Conservation (phyloP, 2,888 invertebrate species). For the Drosophila phalerata region DNA sequence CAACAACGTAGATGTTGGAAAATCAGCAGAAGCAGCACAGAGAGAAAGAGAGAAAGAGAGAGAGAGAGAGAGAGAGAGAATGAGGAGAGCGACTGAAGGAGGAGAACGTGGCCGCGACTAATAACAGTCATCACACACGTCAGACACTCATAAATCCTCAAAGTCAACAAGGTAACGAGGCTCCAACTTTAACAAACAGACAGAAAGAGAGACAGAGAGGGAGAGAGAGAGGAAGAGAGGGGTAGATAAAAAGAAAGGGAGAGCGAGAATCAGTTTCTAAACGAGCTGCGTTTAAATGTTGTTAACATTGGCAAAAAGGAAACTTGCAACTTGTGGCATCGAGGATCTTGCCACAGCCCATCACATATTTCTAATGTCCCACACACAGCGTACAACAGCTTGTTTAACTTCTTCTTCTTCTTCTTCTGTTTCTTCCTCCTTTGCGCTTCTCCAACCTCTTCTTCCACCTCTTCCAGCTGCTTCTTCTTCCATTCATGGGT, state of each 20-base stretch:
- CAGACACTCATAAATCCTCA: constrained; percentile 82
- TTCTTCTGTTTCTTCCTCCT: background rate
- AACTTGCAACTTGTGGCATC: constrained; percentile 13
- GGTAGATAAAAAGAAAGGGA: constrained; percentile 8
- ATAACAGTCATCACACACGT: constrained; percentile 83
- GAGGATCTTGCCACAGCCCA: constrained; percentile 47
- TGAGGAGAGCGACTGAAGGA: constrained; percentile 2
- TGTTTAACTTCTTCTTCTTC: constrained; percentile 7
- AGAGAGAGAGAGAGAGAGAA: background rate
- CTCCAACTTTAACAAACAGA: background rate
- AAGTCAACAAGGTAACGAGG: constrained; percentile 71
- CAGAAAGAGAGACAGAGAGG: no score
- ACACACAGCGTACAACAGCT: constrained; percentile 68
- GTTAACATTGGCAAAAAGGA: constrained; percentile 63
- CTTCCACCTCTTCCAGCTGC: background rate
- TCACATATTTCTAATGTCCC: constrained; percentile 72
- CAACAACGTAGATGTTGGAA: constrained; percentile 8
- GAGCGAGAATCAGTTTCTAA: constrained; percentile 71
- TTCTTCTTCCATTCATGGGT: constrained; percentile 49
- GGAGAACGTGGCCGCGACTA: constrained; percentile 66
- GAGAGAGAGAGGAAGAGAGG: no score
- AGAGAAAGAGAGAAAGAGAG: background rate
- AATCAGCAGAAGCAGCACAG: background rate
- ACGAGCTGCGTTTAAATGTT: constrained; percentile 79
- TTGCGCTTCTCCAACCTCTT: background rate